These are phyloP conservation scores for Atractosteus spatula DNA, from an alignment of 2,113 vertebrate species.

Conservation along the genomic window DNA sequence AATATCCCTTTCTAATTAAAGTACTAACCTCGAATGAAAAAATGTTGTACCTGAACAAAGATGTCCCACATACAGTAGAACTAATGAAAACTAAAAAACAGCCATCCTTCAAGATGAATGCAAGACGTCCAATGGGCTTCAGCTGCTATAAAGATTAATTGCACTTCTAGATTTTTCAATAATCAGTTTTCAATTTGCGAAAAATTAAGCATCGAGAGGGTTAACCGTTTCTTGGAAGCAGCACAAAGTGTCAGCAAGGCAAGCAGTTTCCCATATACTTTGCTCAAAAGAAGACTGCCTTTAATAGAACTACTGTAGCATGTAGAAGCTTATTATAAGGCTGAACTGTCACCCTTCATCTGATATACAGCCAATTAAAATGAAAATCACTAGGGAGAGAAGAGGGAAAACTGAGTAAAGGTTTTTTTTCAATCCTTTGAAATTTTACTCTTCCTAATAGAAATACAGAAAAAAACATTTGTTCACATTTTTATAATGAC, in stretches of 20 bases:
- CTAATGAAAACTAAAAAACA: too few species aligned
- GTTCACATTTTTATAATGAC: background rate
- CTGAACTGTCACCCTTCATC: conserved; percentile 21
- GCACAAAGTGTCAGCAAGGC: background rate
- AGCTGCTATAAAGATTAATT: too few species aligned
- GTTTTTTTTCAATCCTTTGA: background rate
- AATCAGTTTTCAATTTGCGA: too few species aligned
- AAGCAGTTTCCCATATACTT: background rate
- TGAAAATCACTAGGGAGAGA: conserved; percentile 16
- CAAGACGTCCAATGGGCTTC: too few species aligned
- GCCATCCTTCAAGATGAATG: too few species aligned
- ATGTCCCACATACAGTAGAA: too few species aligned
- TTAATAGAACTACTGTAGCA: conserved; percentile 34
- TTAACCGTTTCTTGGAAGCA: background rate
- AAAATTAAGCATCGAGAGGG: too few species aligned
- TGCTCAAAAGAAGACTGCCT: background rate
- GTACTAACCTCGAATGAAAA: too few species aligned
- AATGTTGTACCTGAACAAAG: too few species aligned
- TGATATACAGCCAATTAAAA: conserved; percentile 35
- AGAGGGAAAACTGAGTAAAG: conserved; percentile 11
- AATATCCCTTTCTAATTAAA: too few species aligned
- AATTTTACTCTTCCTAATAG: background rate
- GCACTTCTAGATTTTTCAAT: too few species aligned
- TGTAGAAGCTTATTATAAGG: conserved; percentile 17
- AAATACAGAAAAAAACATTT: background rate